Base-by-base conservation (phyloP, 30 jellyfish, hydroid and myxozoan species). In the Hydractinia echinata region DNA sequence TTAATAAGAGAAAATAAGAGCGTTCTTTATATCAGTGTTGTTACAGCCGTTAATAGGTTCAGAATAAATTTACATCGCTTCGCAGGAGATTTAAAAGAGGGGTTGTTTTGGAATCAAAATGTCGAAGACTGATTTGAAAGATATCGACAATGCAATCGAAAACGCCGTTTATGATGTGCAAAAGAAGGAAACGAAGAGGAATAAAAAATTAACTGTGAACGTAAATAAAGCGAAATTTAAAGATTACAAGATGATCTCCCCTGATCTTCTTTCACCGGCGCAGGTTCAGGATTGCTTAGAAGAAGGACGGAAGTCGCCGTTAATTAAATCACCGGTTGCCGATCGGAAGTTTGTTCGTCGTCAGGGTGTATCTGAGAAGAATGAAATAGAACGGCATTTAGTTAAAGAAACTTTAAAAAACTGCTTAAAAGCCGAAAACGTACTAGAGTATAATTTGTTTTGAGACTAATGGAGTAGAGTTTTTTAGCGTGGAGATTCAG, bases 321-420 rank as follows among this genome's bases (percentile, higher is more conserved):
- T 58, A 16, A 58, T 58, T 58, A 16, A 58, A 58, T 58, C 69
- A 58, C 69, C 69, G 15, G 19, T 13, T 58, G 19, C 18, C 19
- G 19, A 58, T 58, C 69, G 69, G 69, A 58, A 16, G 15, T 58
- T 58, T 11, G 69, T 58, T 16, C 15, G 69, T 11, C 69, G 69
- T 16, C 15, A 58, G 74, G 74, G 74, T 8, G 74, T 64, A 6
- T 64, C 74, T 8, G 74, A 64, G 39, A 64, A 51, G 39, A 64
- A 64, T 51, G 74, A 64, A 64, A 64, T 64, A 13, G 74, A 64
- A 64, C 74, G 74, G 4, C 10, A 64, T 44, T 13, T 64, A n/a
- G 39, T 64, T 51, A n/a, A 64, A 7, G 74, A 64, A 2, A 64
- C 18, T 6, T 3, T 64, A 64, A 7, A 13, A 64, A 13, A 6